Evolutionary conservation across 1,140 invertebrate species (phyloP).

Genomic region (Apolygus lucorum): DNA sequence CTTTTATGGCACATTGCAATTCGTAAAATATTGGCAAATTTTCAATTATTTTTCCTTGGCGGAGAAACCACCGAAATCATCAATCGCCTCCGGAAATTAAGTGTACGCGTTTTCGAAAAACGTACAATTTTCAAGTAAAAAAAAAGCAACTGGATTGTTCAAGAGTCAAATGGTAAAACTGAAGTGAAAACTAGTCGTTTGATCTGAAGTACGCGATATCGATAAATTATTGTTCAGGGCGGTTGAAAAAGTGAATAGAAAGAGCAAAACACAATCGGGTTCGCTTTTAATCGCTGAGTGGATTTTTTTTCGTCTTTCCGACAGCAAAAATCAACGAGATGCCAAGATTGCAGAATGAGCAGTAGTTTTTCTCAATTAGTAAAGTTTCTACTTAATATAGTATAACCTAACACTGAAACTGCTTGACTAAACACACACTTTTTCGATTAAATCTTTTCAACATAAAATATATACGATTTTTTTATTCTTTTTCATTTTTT

Average conservation of each 20-base stretch:
- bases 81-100: not conserved
- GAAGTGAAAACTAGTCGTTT: too few species aligned
- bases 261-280: too few species aligned
- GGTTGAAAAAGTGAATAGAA: too few species aligned
- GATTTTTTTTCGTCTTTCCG: too few species aligned
- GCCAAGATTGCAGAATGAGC: not conserved
- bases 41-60: not conserved
- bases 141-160: too few species aligned
- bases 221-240: too few species aligned
- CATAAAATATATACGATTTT: conserved; percentile 9
- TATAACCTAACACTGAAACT: not conserved
- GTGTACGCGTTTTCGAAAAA: too few species aligned
- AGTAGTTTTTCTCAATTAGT: not conserved
- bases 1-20: conserved; percentile 7
- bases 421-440: not conserved
- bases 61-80: not conserved
- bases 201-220: too few species aligned
- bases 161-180: too few species aligned
- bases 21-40: conserved; percentile 2
- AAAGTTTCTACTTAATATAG: not conserved
- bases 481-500: not conserved
- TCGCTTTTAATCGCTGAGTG: too few species aligned
- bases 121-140: too few species aligned
- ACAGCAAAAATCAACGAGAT: not conserved
- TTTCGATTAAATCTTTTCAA: not conserved